Percentiles rank a stretch among this genome's conserved stretches.
Conservation (phyloP, 2,888 invertebrate species). For the Hyposoter didymator region DNA sequence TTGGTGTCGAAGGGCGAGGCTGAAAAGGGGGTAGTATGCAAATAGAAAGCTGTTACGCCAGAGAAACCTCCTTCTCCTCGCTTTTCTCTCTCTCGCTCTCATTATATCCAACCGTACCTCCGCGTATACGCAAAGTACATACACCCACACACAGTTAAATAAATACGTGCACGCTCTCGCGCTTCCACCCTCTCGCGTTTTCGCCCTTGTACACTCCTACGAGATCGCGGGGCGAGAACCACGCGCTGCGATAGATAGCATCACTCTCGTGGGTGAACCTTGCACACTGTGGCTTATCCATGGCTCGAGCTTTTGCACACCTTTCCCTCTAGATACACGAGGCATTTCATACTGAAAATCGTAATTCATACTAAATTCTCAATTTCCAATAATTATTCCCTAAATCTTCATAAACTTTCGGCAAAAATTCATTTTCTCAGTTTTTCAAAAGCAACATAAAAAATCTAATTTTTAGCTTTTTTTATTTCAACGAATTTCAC, state of each 20-base stretch:
- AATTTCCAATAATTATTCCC: not conserved
- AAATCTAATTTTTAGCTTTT: not conserved
- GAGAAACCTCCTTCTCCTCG: constrained; percentile 69
- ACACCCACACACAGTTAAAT: constrained; percentile 15
- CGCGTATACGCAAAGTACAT: constrained; percentile 30
- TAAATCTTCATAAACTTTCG: not conserved
- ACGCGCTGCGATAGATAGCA: constrained; percentile 56
- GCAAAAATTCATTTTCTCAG: not conserved
- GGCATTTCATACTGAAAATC: not conserved
- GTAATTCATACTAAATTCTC: not conserved
- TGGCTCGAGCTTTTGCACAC: constrained; percentile 59
- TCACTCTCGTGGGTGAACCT: constrained; percentile 63
- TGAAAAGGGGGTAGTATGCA: constrained; percentile 81
- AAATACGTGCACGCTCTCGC: constrained; percentile 63
- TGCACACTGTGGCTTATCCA: constrained; percentile 28
- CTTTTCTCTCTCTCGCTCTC: constrained; percentile 63
- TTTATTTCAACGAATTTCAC: not conserved
- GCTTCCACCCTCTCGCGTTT: constrained; percentile 68
- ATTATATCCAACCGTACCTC: constrained; percentile 35
- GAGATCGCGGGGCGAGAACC: constrained; percentile 47
- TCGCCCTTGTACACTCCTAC: constrained; percentile 61
- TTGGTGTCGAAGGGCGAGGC: constrained; percentile 81
- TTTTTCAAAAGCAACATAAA: not conserved
- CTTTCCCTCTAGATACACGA: constrained; percentile 5
- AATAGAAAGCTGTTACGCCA: constrained; percentile 83